phyloP scores from a whole-genome alignment of 2,888 invertebrate species.

The Belgica antarctica region DNA sequence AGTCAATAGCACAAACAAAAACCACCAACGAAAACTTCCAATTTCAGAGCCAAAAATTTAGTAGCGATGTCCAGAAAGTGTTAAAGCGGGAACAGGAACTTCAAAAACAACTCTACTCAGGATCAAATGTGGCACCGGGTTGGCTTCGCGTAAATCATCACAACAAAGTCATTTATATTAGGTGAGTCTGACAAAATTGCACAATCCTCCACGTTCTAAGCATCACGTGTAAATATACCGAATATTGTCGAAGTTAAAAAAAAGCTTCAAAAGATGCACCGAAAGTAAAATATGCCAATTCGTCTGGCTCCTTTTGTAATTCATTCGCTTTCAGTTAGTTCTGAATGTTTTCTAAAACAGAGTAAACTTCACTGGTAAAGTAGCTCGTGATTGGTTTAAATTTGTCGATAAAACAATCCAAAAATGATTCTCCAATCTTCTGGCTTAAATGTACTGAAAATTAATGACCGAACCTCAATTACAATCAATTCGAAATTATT shows the following conservation, averaged over 20 bases:
- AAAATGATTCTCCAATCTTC: too few species aligned
- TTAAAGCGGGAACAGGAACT: constrained; percentile 40
- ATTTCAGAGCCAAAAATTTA: constrained; percentile 4
- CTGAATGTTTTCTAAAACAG: too few species aligned
- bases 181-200: constrained; percentile 61
- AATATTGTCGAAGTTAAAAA: too few species aligned
- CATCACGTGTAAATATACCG: not conserved
- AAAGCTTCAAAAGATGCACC: not conserved
- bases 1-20: not conserved
- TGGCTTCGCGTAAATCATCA: constrained; percentile 74
- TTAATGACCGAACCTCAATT: not conserved
- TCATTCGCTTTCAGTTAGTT: not conserved
- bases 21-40: not conserved
- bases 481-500: not conserved
- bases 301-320: not conserved
- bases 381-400: too few species aligned
- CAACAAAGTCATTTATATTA: constrained; percentile 73
- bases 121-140: constrained; percentile 66
- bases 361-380: too few species aligned
- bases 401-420: too few species aligned
- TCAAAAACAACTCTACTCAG: constrained; percentile 38
- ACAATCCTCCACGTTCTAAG: not conserved
- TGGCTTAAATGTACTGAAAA: not conserved
- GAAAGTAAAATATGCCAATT: constrained; percentile 20
- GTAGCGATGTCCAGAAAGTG: constrained; percentile 39